Base-by-base conservation (phyloP, 2,888 invertebrate species). In the Axea sp. region DNA sequence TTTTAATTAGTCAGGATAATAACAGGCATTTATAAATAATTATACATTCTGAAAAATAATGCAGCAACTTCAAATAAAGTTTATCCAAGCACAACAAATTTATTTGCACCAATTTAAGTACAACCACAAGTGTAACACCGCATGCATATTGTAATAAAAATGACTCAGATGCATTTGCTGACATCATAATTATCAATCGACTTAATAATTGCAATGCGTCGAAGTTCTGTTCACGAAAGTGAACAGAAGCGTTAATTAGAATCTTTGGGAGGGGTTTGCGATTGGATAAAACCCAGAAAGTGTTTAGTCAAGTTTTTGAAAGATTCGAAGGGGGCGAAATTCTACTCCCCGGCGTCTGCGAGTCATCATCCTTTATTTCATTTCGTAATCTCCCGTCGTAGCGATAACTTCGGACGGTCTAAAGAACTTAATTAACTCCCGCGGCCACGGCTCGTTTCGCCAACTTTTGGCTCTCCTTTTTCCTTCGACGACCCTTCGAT, bases 391-490 rank as follows among this genome's bases (percentile, higher is more conserved):
- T 73, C 35, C 53, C 73, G 59, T 73, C 67, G 73, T 64, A 73
- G 73, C 73, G 73, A 73, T 73, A 73, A 73, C 60, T 73, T 67
- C 41, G 55, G 53, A 47, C 67, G 55, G 73, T 71, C 67, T 73
- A 73, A 73, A 73, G 73, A 73, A 73, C 73, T 73, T 73, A 73
- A 73, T 73, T 73, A 73, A 73, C 73, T 73, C 73, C 73, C 67
- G 73, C 73, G 73, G 62, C 73, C 73, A 68, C 62, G 64, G 68
- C 68, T 73, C 73, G 68, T 73, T 68, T 73, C 73, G 68, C 30
- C 53, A 47, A 62, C 53, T 41, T 62, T 47, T 41, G 41, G 19
- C 62, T 49, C 31, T 57, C 67, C 37, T 62, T 60, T 67, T 73
- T 57, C 39, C 33, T 41, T 47, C 55, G 39, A 30, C 65, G 45